Evolutionary conservation across 2,113 vertebrate genomes (phyloP).

Genomic region (Crypturellus undulatus): DNA sequence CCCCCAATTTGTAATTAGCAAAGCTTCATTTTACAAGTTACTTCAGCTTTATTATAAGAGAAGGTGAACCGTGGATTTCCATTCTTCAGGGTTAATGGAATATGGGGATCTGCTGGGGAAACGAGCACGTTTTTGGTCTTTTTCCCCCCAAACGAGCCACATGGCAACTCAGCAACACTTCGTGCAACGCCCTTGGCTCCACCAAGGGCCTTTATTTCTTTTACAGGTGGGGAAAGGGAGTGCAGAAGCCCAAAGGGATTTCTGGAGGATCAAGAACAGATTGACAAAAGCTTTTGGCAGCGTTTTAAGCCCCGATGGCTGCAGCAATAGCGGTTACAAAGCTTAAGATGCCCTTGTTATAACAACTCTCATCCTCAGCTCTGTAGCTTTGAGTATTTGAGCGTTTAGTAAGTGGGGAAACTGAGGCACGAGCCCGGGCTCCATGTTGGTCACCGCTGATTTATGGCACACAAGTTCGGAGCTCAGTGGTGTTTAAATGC

Average conservation of each 20-base stretch:
- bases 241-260: background rate
- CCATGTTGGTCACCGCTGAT: rapidly evolving
- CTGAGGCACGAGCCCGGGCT: background rate
- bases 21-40: background rate
- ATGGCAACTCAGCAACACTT: background rate
- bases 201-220: background rate
- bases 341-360: rapidly evolving
- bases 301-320: rapidly evolving
- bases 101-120: background rate
- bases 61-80: background rate
- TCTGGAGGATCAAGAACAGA: background rate
- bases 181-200: background rate
- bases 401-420: background rate
- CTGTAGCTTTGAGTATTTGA: background rate
- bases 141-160: background rate
- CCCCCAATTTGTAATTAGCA: background rate
- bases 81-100: background rate
- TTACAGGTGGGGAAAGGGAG: background rate
- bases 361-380: background rate
- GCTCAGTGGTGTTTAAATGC: background rate
- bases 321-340: rapidly evolving
- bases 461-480: background rate
- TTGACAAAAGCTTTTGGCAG: rapidly evolving
- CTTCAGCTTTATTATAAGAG: background rate
- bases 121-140: background rate